Evolutionary conservation across 2,888 invertebrate species (phyloP), one percentile per base, ranked within the genome.

Genomic region (Perizoma flavofasciatum): DNA sequence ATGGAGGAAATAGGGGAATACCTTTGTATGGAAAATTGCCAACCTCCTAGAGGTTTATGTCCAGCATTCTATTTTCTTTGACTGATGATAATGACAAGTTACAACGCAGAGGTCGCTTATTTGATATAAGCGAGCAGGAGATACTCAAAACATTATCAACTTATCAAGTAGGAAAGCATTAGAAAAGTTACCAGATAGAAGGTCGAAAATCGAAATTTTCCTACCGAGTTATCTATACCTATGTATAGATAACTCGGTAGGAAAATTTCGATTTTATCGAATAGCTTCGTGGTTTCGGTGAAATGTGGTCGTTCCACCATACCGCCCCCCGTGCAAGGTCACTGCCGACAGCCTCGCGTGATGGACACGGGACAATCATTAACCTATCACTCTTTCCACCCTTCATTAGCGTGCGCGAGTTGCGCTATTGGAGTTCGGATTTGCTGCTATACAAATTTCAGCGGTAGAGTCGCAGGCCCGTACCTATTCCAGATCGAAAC

Each of bases 261-360:
- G 49, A 54, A 56, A 53, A 59, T 58, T 56, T 55, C 52, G 55
- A 41, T 32, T 52, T 5, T 11, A 34, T 53, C 53, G 49, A 57
- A 55, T 63, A 45, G 37, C 66, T 68, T 72, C 70, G 72, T 71
- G 69, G 69, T 68, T 70, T 73, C 65, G 69, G 66, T 61, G 50
- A 59, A 68, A 64, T 61, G 68, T 67, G 70, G 70, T 62, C 69
- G 66, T 55, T 55, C 56, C 55, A 47, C 59, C 57, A 9, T 48
- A 8, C 56, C 51, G 43, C 59, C 58, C 66, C 57, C 53, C 62
- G 49, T 49, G 45, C 85, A 87, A 88, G 88, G 87, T 86, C 86
- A 84, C 55, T 83, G 79, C 66, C 77, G 75, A 70, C 66, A 71
- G 71, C 74, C 68, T 77, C 71, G 79, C 78, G 77, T 82, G 85